phyloP scores from a whole-genome alignment of 2,113 vertebrate genomes.

The Zosterops japonicus region DNA sequence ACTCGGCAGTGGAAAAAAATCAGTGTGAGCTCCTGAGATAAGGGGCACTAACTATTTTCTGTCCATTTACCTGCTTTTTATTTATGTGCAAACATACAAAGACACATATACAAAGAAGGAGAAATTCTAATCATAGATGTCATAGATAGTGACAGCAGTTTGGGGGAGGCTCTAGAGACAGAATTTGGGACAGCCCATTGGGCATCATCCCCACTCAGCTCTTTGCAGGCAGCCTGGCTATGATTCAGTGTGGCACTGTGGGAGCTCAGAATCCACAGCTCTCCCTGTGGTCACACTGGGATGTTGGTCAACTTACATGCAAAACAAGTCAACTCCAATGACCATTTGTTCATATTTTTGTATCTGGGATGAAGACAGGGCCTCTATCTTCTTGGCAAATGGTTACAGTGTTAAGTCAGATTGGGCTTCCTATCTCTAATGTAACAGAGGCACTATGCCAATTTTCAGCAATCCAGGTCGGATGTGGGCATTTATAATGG shows the following conservation, averaged over 20 bases:
- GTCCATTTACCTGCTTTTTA: background rate
- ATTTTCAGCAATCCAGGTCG: conserved; percentile 3
- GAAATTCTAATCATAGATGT: background rate
- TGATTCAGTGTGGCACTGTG: background rate
- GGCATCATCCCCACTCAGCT: background rate
- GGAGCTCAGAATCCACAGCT: background rate
- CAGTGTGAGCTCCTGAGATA: background rate
- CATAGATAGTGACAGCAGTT: background rate
- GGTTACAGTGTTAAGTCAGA: background rate
- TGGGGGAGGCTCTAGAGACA: background rate
- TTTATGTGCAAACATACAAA: background rate
- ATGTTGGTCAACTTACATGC: background rate
- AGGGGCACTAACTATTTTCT: background rate
- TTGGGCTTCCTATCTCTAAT: conserved; percentile 33
- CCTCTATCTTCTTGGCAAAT: background rate
- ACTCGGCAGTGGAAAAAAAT: background rate
- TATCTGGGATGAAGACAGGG: background rate
- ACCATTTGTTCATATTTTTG: fast-evolving
- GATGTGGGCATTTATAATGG: background rate
- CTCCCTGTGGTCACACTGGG: background rate
- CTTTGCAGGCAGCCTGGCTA: background rate
- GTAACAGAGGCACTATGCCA: conserved; percentile 27
- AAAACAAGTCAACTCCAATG: background rate
- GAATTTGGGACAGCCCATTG: background rate
- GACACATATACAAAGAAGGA: background rate